Percentiles rank a stretch among this genome's conserved stretches.
These are phyloP conservation scores for Eulemur rufifrons DNA, from an alignment of 2,113 vertebrate species.

Conservation along the genomic window DNA sequence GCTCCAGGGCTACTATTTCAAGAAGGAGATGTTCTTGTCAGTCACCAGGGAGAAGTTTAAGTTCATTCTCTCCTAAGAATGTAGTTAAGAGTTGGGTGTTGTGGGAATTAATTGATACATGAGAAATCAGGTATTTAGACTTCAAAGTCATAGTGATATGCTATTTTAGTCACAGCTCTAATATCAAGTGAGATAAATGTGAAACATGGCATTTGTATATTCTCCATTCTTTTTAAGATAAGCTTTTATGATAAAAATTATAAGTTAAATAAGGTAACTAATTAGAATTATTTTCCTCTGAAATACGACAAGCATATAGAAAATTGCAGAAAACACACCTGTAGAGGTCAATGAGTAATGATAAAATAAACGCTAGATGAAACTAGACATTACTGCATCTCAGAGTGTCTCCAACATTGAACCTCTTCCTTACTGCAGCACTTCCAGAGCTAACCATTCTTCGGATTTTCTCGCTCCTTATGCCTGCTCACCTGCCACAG, in stretches of 20 bases:
- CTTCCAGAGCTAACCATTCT: background rate
- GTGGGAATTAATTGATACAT: background rate
- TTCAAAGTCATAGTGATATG: background rate
- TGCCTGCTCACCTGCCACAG: background rate
- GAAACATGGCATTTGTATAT: background rate
- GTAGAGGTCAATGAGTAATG: background rate
- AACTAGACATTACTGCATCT: background rate
- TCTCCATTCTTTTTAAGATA: background rate
- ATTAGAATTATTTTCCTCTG: background rate
- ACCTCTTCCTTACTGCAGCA: background rate
- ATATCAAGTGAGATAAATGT: background rate
- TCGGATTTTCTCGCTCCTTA: background rate
- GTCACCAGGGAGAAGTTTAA: background rate
- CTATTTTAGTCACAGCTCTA: background rate
- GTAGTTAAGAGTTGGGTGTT: background rate
- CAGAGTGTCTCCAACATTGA: background rate
- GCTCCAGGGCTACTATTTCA: background rate
- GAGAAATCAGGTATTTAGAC: background rate
- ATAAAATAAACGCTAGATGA: background rate
- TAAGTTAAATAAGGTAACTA: background rate
- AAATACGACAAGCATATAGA: background rate
- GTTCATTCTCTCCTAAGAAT: background rate
- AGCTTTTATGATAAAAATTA: background rate
- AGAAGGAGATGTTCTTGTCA: background rate
- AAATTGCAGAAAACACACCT: background rate